Base-by-base conservation (phyloP, 2,888 invertebrate species). In the Subacronicta megacephala region DNA sequence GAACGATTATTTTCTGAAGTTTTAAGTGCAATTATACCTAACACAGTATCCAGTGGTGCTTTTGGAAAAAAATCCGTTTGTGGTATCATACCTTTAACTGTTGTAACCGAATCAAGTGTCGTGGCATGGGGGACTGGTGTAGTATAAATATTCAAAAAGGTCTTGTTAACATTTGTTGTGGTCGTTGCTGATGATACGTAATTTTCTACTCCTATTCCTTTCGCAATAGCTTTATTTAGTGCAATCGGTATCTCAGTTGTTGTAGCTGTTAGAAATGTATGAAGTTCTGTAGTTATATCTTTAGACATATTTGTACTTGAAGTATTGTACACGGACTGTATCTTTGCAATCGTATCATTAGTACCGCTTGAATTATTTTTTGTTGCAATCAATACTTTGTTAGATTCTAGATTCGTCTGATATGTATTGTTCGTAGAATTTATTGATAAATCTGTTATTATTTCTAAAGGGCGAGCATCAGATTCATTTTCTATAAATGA, bases 401-500 rank as follows among this genome's bases (percentile, higher is more conserved):
- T 60, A 0, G 26, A 42, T 23, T 61, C 20, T 20, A 2, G 23
- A 7, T 50, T 33, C 13, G 62, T 26, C n/a, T 45, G 40, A 50
- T 62, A 33, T 16, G 45, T 29, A 35, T 37, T 51, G 20, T 58
- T 16, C 9, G 37, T 42, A 15, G 12, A 7, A 35, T 13, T n/a
- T 15, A n/a, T 31, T 23, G 37, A 7, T 36, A 20, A 23, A 23
- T 62, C 29, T 46, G 37, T 51, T 29, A 20, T 33, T 50, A 29
- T 17, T 35, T 62, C 37, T 17, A 43, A 35, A 6, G 37, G 29
- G 15, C 51, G 26, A 15, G n/a, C n/a, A 33, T 16, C 12, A 42
- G 29, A 23, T 16, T 29, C 17, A 7, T 29, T 9, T 26, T 51
- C 37, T 6, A 38, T 7, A 7, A 17, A 3, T 13, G 20, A 57